Conservation (phyloP, 2,888 invertebrate species). For the Hirtodrosophila cameraria region DNA sequence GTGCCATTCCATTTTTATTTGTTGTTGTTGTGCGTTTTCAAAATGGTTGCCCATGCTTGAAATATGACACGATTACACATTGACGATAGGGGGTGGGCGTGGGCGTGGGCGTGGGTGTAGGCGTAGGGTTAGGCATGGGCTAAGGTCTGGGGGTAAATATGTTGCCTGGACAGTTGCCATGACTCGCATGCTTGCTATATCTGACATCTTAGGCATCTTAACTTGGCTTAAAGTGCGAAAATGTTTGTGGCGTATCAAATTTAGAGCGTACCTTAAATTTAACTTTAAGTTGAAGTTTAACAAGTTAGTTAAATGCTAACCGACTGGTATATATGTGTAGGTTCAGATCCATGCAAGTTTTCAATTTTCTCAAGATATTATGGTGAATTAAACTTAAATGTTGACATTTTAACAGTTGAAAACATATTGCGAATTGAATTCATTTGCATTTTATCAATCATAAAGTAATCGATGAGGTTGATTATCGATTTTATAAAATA, state of each 20-base stretch:
- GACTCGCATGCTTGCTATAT: slow-evolving; percentile 44
- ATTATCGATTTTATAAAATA: no score
- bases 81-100: slow-evolving; percentile 8
- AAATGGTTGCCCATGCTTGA: slow-evolving; percentile 77
- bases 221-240: slow-evolving; percentile 30
- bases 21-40: slow-evolving; percentile 41
- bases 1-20: slow-evolving; percentile 27
- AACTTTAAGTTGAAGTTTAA: slow-evolving; percentile 3
- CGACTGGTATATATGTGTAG: no score
- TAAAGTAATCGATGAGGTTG: no score
- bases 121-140: slow-evolving; percentile 9
- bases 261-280: slow-evolving; percentile 45
- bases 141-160: slow-evolving; percentile 16
- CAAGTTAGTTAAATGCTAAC: no score
- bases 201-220: slow-evolving; percentile 26
- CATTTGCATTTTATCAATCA: no score
- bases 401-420: no score
- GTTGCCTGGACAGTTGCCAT: slow-evolving; percentile 19
- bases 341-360: no score
- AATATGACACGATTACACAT: slow-evolving; percentile 81
- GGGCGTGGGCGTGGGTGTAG: not conserved
- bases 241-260: slow-evolving; percentile 27
- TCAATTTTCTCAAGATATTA: no score
- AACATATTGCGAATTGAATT: no score
- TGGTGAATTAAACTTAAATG: no score